Conservation (phyloP, 2,797 vertebrate species). For the Tenualosa thibaudeaui region DNA sequence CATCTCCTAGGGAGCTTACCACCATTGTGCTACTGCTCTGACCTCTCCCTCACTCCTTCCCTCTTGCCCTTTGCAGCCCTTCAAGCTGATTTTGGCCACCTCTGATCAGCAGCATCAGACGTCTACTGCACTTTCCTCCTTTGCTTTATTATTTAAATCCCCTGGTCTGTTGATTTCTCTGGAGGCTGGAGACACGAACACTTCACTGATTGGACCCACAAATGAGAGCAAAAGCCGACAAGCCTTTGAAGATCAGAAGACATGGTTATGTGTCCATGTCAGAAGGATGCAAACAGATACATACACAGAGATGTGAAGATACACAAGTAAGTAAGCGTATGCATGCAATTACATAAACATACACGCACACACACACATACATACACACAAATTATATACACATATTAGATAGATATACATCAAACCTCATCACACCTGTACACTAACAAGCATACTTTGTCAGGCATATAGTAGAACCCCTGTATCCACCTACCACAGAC, state of each 20-base stretch:
- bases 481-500: too few relatives aligned
- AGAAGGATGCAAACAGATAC: neutral
- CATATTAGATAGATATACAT: neutral
- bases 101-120: neutral
- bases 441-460: too few relatives aligned
- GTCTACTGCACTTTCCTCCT: neutral
- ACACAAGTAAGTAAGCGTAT: neutral
- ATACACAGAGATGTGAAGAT: neutral
- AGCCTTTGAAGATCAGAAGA: slow-evolving; percentile 20
- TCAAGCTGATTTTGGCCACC: neutral
- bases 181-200: neutral
- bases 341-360: neutral
- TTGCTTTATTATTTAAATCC: neutral
- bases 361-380: neutral
- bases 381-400: neutral
- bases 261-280: neutral
- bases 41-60: neutral
- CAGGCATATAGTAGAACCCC: too few relatives aligned
- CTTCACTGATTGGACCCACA: neutral
- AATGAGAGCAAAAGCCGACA: neutral
- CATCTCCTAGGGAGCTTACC: neutral
- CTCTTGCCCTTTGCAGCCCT: too few relatives aligned
- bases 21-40: neutral
- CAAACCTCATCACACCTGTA: neutral
- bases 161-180: neutral